A percentile compares a stretch with the other conserved stretches of the same genome.
Evolutionary conservation across 2,888 invertebrate genomes (phyloP).

Genomic region (Parnassius mnemosyne): DNA sequence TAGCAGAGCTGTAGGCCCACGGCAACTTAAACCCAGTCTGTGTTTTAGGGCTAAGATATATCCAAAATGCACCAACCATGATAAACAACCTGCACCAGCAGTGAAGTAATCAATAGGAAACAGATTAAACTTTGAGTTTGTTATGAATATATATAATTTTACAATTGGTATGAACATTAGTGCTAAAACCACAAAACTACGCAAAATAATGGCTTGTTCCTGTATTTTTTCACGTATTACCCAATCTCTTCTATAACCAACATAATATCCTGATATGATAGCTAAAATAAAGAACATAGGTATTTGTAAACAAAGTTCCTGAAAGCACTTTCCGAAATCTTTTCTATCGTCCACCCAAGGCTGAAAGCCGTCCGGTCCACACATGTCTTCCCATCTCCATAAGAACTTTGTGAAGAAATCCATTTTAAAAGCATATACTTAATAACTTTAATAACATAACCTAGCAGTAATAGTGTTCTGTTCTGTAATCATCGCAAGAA

Average conservation of each 20-base stretch:
- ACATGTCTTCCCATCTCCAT: constrained; percentile 89
- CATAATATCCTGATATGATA: constrained; percentile 88
- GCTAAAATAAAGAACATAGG: constrained; percentile 88
- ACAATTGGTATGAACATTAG: constrained; percentile 85
- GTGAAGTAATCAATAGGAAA: constrained; percentile 86
- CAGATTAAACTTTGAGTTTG: constrained; percentile 66
- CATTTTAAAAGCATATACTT: constrained; percentile 7
- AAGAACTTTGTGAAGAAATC: constrained; percentile 16
- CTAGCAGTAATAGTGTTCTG: too few relatives aligned
- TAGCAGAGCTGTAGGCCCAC: constrained; percentile 86
- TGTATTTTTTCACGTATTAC: constrained; percentile 83
- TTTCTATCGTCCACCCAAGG: constrained; percentile 85
- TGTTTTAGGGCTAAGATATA: constrained; percentile 85
- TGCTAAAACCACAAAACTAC: constrained; percentile 82
- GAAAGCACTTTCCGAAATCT: constrained; percentile 92
- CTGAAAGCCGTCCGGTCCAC: constrained; percentile 85
- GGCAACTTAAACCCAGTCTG: constrained; percentile 82
- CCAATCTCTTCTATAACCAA: constrained; percentile 84
- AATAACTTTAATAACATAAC: too few relatives aligned
- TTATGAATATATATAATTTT: constrained; percentile 83
- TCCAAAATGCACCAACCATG: constrained; percentile 91
- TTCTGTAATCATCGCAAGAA: not conserved
- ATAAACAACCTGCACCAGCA: constrained; percentile 84
- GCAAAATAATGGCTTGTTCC: constrained; percentile 81
- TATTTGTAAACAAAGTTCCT: constrained; percentile 88